These are phyloP conservation scores for Polydrusus cervinus DNA, from an alignment of 2,888 invertebrate genomes.

Conservation along the genomic window DNA sequence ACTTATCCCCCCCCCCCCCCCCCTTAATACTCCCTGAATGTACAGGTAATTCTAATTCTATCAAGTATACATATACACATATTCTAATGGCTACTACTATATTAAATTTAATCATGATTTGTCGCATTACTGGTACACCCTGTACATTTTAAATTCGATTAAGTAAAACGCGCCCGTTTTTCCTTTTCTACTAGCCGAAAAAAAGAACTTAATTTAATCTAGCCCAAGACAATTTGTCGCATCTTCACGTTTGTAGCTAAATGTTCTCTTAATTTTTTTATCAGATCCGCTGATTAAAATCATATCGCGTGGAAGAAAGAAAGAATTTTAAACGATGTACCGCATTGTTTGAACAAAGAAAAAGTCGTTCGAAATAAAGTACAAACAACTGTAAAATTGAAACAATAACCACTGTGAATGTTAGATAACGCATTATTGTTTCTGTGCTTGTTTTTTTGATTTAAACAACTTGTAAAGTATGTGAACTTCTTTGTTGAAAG, in stretches of 20 bases:
- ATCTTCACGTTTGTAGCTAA: not conserved
- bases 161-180: no score
- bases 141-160: no score
- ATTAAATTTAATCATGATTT: not conserved
- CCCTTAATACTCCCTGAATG: no score
- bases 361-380: slow-evolving; percentile 5
- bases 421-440: slow-evolving; percentile 14
- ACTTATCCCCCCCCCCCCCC: no score
- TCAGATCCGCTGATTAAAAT: slow-evolving; percentile 12
- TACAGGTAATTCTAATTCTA: no score
- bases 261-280: slow-evolving; percentile 1
- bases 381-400: slow-evolving; percentile 13
- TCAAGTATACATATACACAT: no score
- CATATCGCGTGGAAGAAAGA: not conserved
- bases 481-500: not conserved
- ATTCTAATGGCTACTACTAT: no score
- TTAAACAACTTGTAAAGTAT: slow-evolving; percentile 1
- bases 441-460: slow-evolving; percentile 5
- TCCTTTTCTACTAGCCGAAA: no score
- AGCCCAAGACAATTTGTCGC: not conserved
- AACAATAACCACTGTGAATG: slow-evolving; percentile 14
- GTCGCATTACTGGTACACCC: no score
- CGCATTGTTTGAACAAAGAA: slow-evolving; percentile 8
- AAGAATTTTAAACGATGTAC: slow-evolving; percentile 8
- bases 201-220: not conserved